Conservation (phyloP, 1,140 invertebrate species). For the Heliconius hermathena region DNA sequence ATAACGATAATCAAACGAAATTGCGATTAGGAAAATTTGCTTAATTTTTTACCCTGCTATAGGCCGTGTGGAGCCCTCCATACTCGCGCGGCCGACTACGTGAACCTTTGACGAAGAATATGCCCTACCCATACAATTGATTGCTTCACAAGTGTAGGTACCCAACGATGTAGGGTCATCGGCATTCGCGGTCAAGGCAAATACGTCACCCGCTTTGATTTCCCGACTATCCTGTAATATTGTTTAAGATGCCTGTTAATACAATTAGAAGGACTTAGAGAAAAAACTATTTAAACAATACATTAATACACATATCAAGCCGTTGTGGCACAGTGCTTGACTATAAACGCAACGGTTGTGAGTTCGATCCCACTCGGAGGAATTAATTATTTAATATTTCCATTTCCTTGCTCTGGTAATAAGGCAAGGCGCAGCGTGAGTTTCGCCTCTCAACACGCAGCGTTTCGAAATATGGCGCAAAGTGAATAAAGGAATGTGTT, state of each 20-base stretch:
- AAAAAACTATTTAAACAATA: too few species aligned
- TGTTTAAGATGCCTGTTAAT: background rate
- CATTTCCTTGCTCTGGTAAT: too few species aligned
- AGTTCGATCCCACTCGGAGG: background rate
- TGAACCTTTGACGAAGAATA: slow-evolving; percentile 92
- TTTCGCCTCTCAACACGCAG: too few species aligned
- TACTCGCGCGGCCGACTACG: slow-evolving; percentile 86
- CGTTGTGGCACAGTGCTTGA: too few species aligned
- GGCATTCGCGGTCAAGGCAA: slow-evolving; percentile 90
- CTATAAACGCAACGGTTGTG: background rate
- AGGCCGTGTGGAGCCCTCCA: slow-evolving; percentile 80
- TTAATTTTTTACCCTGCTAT: slow-evolving; percentile 69
- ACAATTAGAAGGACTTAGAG: background rate
- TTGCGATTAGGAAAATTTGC: too few species aligned
- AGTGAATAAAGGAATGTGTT: too few species aligned
- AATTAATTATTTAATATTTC: too few species aligned
- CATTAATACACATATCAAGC: too few species aligned
- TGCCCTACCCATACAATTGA: slow-evolving; percentile 92
- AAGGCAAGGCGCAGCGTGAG: too few species aligned
- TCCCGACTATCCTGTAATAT: slow-evolving; percentile 88
- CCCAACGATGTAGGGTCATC: slow-evolving; percentile 92
- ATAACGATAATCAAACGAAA: too few species aligned
- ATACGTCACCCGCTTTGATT: slow-evolving; percentile 94
- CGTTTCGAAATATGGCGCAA: too few species aligned
- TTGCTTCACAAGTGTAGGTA: slow-evolving; percentile 91